Evolutionary conservation across 2,113 vertebrate species (phyloP).

Genomic region (Globicephala melas): DNA sequence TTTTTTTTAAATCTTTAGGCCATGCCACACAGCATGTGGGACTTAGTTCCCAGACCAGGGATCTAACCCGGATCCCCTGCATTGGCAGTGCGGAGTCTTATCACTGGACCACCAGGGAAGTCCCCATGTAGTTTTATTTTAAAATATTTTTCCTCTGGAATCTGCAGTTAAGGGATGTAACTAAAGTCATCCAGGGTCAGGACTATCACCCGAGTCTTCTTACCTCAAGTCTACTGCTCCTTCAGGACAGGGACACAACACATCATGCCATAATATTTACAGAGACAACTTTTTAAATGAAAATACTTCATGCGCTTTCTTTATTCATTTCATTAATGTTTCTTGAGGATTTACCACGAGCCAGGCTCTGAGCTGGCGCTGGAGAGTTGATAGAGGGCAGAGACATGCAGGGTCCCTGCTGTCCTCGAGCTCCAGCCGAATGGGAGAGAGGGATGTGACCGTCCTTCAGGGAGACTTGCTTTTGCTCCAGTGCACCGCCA

Average conservation of each 20-base stretch:
- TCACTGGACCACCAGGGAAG: neutral
- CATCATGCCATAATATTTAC: neutral
- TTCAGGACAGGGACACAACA: fast-evolving
- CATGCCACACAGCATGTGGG: fast-evolving
- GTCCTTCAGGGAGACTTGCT: neutral
- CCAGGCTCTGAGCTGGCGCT: neutral
- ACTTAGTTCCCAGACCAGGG: neutral
- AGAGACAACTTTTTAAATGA: neutral
- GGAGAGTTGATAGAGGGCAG: neutral
- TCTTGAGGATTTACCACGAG: neutral
- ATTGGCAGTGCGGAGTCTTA: neutral
- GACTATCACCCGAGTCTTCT: neutral
- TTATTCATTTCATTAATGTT: neutral
- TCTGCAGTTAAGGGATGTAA: neutral
- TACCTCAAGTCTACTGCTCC: neutral
- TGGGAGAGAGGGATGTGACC: neutral
- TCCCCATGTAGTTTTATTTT: neutral
- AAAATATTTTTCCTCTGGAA: neutral
- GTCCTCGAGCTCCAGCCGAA: neutral
- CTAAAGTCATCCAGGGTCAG: neutral
- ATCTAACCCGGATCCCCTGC: neutral
- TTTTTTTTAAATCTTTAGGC: neutral
- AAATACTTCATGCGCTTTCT: neutral
- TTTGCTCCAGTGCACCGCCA: neutral
- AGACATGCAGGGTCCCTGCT: neutral